These are phyloP conservation scores for Diglossa cyanea DNA, from an alignment of 2,797 vertebrate species.

Conservation along the genomic window DNA sequence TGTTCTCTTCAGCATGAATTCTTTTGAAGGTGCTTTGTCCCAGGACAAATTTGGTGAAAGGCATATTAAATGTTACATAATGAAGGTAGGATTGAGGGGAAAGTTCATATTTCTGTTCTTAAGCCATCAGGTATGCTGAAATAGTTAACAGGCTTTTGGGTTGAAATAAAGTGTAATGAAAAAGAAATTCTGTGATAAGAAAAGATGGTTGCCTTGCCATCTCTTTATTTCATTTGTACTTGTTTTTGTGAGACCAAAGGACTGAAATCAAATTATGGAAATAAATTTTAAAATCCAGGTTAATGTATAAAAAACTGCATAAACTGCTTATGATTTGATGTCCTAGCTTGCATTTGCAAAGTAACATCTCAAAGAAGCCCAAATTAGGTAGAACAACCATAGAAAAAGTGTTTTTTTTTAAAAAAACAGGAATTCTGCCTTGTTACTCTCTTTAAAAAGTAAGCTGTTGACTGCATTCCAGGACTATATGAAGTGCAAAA, in stretches of 20 bases:
- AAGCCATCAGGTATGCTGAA: background rate
- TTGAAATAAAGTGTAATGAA: background rate
- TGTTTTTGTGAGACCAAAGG: background rate
- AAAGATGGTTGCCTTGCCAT: background rate
- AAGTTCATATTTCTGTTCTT: background rate
- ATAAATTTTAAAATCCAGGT: background rate
- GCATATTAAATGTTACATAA: background rate
- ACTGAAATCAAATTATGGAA: background rate
- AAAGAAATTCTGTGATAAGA: background rate
- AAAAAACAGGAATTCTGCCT: background rate
- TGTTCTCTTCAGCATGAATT: constrained; percentile 53
- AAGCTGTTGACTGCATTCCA: background rate
- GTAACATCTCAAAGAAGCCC: background rate
- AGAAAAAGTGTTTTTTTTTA: background rate
- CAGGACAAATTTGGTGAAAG: constrained; percentile 10
- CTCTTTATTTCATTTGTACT: background rate
- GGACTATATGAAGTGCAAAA: background rate
- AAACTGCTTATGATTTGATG: background rate
- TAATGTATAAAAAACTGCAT: background rate
- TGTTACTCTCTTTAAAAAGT: background rate
- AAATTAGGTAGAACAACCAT: background rate
- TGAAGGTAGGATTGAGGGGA: background rate
- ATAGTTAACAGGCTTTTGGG: background rate
- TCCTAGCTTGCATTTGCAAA: background rate
- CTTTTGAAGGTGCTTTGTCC: background rate